phyloP scores from a whole-genome alignment of 2,113 vertebrate species.

The Urocolius indicus region DNA sequence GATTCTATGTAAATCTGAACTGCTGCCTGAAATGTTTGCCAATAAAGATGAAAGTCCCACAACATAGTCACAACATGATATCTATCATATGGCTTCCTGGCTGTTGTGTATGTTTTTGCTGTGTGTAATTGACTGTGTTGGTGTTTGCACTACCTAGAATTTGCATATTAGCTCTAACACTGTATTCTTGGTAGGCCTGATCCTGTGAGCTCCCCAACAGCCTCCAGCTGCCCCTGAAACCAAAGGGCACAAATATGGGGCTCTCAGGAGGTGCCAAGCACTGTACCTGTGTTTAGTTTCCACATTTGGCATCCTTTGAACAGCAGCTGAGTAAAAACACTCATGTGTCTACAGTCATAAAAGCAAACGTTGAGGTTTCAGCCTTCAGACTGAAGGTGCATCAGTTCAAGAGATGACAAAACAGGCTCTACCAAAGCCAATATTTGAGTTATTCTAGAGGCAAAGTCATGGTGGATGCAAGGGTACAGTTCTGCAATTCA shows the following conservation, averaged over 20 bases:
- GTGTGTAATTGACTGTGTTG: constrained; percentile 69
- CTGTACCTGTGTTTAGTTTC: neutral
- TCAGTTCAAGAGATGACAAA: neutral
- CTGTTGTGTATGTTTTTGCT: constrained; percentile 74
- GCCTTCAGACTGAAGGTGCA: neutral
- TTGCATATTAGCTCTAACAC: constrained; percentile 64
- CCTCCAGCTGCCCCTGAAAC: neutral
- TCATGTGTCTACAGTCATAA: rapidly evolving
- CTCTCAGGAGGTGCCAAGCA: neutral
- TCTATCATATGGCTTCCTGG: constrained; percentile 78
- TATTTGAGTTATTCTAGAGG: neutral
- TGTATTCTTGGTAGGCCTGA: neutral
- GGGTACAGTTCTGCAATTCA: neutral
- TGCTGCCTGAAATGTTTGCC: constrained; percentile 84
- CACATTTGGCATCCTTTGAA: neutral
- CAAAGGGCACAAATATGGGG: neutral
- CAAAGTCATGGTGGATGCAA: neutral
- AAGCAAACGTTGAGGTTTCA: neutral
- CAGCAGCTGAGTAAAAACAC: neutral
- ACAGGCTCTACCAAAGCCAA: neutral
- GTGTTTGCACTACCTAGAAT: constrained; percentile 71
- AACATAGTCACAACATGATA: constrained; percentile 78
- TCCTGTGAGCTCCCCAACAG: neutral
- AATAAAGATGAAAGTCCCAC: constrained; percentile 79
- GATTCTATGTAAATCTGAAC: constrained; percentile 78